These are phyloP conservation scores for Automeris io DNA, from an alignment of 2,888 invertebrate genomes.

Conservation along the genomic window DNA sequence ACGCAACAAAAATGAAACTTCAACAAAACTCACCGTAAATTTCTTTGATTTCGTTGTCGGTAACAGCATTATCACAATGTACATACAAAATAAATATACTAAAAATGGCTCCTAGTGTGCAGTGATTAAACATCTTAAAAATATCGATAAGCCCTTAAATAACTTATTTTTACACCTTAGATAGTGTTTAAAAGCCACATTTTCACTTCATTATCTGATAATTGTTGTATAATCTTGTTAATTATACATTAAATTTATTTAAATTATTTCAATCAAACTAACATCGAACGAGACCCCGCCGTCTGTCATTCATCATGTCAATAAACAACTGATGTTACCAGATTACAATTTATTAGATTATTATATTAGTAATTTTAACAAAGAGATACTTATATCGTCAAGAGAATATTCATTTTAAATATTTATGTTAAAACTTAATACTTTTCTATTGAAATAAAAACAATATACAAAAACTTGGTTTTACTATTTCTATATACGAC, in stretches of 20 bases:
- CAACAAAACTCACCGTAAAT: constrained; percentile 59
- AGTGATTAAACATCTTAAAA: constrained; percentile 67
- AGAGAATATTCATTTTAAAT: no score
- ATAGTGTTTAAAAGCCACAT: constrained; percentile 61
- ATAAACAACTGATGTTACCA: constrained; percentile 71
- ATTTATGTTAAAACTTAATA: no score
- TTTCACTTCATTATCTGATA: constrained; percentile 51
- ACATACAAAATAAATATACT: constrained; percentile 75
- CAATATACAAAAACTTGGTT: no score
- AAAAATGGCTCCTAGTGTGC: constrained; percentile 75
- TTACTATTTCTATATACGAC: no score
- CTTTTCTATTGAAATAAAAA: no score
- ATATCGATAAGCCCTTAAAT: constrained; percentile 48
- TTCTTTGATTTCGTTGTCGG: constrained; percentile 70
- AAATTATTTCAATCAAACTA: constrained; percentile 55
- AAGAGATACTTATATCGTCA: no score
- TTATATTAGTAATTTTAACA: no score
- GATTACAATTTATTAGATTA: neutral
- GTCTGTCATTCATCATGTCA: constrained; percentile 73
- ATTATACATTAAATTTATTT: constrained; percentile 51
- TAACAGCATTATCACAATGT: constrained; percentile 72
- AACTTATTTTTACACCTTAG: constrained; percentile 52
- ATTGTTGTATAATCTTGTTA: constrained; percentile 50
- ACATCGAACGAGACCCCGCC: constrained; percentile 65
- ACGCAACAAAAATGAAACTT: constrained; percentile 3